These are phyloP conservation scores for Hestina assimilis DNA, from an alignment of 1,140 invertebrate genomes.

Conservation along the genomic window DNA sequence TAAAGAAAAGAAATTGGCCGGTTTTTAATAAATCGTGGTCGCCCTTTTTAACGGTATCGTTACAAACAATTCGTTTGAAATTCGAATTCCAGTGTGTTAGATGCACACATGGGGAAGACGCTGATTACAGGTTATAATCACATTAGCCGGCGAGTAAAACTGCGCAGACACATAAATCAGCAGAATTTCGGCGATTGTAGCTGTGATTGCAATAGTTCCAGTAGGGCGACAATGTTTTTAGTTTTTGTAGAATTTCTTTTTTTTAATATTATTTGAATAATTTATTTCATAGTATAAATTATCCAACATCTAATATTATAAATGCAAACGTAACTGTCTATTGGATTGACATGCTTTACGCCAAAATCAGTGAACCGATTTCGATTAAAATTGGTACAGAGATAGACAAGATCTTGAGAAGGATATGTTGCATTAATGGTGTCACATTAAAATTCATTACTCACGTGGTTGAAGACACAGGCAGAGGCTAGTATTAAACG, in stretches of 20 bases:
- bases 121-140: slow-evolving; percentile 29
- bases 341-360: background rate
- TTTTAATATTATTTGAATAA: background rate
- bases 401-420: too few relatives aligned
- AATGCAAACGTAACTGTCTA: too few relatives aligned
- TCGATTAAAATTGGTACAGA: background rate
- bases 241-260: background rate
- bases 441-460: too few relatives aligned
- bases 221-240: background rate
- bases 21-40: background rate
- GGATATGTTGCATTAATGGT: too few relatives aligned
- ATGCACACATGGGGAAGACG: slow-evolving; percentile 12
- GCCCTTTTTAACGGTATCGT: slow-evolving; percentile 14
- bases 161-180: slow-evolving; percentile 64
- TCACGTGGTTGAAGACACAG: too few relatives aligned
- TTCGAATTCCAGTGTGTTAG: slow-evolving; percentile 8
- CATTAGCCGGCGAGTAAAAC: slow-evolving; percentile 37
- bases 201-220: slow-evolving; percentile 42
- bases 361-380: background rate
- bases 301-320: too few relatives aligned
- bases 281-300: too few relatives aligned
- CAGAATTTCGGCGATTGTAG: slow-evolving; percentile 40
- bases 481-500: too few relatives aligned
- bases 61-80: slow-evolving; percentile 18
- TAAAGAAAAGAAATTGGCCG: background rate